Conservation (phyloP, 2,888 invertebrate species). For the Trypoxylon attenuatum region DNA sequence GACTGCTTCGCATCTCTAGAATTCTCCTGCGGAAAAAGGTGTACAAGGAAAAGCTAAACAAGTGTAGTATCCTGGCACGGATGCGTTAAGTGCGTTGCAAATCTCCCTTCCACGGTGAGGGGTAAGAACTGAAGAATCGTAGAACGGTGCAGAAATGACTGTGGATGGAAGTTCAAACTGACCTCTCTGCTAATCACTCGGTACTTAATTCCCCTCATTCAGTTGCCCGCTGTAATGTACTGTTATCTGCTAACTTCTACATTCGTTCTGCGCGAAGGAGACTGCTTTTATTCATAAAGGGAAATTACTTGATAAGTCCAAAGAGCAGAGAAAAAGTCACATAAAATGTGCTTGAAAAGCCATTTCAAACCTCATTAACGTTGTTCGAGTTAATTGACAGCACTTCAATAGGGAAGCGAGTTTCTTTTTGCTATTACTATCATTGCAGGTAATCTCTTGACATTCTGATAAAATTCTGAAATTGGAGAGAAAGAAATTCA, state of each 20-base stretch:
- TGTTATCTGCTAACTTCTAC: background rate
- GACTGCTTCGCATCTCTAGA: constrained; percentile 7
- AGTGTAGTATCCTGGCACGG: background rate
- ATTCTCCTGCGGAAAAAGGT: constrained; percentile 1
- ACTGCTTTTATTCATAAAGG: no score
- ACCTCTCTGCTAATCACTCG: background rate
- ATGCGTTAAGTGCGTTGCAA: background rate
- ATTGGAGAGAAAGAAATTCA: no score
- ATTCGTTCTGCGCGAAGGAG: no score
- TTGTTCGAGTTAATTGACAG: no score
- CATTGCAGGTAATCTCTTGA: no score
- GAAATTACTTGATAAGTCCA: no score
- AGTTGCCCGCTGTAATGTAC: background rate
- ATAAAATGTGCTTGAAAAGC: no score
- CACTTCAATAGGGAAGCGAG: no score
- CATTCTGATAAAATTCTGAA: no score
- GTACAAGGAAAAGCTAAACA: background rate
- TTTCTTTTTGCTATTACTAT: no score
- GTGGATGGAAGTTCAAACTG: background rate
- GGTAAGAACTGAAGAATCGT: background rate
- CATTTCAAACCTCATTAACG: no score
- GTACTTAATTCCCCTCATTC: background rate
- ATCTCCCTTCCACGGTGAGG: background rate
- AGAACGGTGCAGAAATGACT: background rate
- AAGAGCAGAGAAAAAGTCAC: no score